Percentiles rank a stretch among this genome's conserved stretches.
phyloP scores from a whole-genome alignment of 2,113 vertebrate species.

The Arvicanthis niloticus region DNA sequence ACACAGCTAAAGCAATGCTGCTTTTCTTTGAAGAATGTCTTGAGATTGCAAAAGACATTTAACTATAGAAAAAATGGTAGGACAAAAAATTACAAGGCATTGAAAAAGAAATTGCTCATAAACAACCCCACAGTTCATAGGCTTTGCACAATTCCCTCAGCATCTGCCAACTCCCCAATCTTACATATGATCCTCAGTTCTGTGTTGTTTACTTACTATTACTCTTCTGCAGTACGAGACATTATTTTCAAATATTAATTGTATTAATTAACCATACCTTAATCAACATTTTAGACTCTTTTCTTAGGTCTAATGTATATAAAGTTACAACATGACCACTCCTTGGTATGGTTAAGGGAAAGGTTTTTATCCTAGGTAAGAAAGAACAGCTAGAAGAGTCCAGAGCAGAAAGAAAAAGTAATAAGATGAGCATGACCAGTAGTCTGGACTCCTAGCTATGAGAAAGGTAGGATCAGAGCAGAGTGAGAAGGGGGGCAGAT shows the following conservation, averaged over 20 bases:
- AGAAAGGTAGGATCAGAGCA: background rate
- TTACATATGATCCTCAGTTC: background rate
- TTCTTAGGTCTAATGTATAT: background rate
- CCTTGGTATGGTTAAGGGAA: background rate
- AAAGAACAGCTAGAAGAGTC: background rate
- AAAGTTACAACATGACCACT: background rate
- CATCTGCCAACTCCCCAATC: background rate
- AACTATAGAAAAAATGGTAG: background rate
- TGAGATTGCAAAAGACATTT: background rate
- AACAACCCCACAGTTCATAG: background rate
- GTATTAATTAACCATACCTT: constrained; percentile 50
- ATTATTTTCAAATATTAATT: constrained; percentile 62
- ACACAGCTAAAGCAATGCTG: background rate
- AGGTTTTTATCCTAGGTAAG: background rate
- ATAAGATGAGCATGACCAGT: background rate
- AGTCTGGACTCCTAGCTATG: background rate
- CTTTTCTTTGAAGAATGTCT: constrained; percentile 38
- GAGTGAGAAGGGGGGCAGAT: background rate
- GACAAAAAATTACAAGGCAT: constrained; percentile 9
- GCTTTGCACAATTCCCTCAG: background rate
- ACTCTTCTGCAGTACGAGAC: constrained; percentile 23
- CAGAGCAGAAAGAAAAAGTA: background rate
- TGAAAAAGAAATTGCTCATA: constrained; percentile 22
- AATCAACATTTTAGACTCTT: constrained; percentile 51
- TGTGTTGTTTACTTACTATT: constrained; percentile 34